These are phyloP conservation scores for Danaus chrysippus DNA, from an alignment of 2,888 invertebrate genomes.

Conservation along the genomic window DNA sequence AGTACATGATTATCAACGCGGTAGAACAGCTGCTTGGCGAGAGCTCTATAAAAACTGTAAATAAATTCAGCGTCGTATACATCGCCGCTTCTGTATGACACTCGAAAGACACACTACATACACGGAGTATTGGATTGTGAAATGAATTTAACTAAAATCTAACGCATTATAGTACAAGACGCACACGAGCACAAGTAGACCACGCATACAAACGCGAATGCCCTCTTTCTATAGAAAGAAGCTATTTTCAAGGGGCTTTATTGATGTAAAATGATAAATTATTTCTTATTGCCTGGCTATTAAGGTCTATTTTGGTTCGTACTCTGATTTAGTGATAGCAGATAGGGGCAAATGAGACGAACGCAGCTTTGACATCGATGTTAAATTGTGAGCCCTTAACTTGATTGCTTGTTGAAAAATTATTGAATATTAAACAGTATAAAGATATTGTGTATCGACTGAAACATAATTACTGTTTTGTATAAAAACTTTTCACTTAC, in stretches of 20 bases:
- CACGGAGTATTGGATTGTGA: conserved; percentile 19
- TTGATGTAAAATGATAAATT: conserved; percentile 37
- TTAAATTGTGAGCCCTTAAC: conserved; percentile 25
- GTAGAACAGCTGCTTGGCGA: conserved; percentile 57
- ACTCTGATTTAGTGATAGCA: conserved; percentile 12
- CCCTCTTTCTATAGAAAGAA: conserved; percentile 45
- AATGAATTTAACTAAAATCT: conserved; percentile 13
- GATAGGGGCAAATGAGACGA: conserved; percentile 29
- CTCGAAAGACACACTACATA: too few species aligned
- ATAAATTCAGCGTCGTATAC: conserved; percentile 28
- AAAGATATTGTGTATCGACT: not conserved
- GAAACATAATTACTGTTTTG: not conserved
- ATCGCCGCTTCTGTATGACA: conserved; percentile 33
- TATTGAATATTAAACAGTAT: conserved; percentile 15
- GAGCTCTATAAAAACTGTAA: conserved; percentile 17
- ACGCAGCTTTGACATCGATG: conserved; percentile 30
- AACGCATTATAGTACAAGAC: conserved; percentile 25
- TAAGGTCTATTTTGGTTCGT: conserved; percentile 27
- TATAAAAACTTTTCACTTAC: not conserved
- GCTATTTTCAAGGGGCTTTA: conserved; percentile 47
- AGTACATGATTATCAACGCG: conserved; percentile 61
- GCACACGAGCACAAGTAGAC: conserved; percentile 35
- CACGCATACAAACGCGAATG: conserved; percentile 35
- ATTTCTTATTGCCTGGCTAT: conserved; percentile 28
- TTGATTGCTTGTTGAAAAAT: conserved; percentile 22